phyloP scores from a whole-genome alignment of 2,888 invertebrate genomes.

The Plemyria rubiginata region DNA sequence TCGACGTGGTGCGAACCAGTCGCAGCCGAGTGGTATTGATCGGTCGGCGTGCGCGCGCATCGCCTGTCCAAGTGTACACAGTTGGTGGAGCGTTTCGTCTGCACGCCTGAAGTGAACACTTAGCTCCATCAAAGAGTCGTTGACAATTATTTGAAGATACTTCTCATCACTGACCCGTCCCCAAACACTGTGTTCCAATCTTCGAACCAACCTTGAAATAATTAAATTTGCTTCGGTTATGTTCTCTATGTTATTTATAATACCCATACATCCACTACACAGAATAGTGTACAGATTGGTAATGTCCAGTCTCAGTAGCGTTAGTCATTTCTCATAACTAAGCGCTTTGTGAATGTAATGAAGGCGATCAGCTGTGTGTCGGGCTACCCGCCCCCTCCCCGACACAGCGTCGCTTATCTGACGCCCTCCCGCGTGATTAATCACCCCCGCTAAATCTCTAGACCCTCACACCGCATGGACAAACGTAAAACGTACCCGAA shows the following conservation, averaged over 20 bases:
- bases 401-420: conserved; percentile 62
- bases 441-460: conserved; percentile 66
- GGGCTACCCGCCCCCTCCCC: conserved; percentile 44
- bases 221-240: not conserved
- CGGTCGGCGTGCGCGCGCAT: conserved; percentile 82
- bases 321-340: conserved; percentile 41
- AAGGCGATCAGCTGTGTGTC: conserved; percentile 60
- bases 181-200: conserved; percentile 9
- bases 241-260: not conserved
- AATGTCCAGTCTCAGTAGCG: conserved; percentile 30
- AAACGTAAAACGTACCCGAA: conserved; percentile 52
- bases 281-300: conserved; percentile 13
- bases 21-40: conserved; percentile 78
- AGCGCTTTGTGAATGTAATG: conserved; percentile 50
- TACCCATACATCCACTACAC: not conserved
- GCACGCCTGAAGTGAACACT: conserved; percentile 73
- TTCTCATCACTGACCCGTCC: conserved; percentile 15
- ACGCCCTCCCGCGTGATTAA: conserved; percentile 72
- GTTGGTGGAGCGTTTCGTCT: conserved; percentile 70
- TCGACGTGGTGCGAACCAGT: conserved; percentile 74
- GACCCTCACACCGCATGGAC: conserved; percentile 60
- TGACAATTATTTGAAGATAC: conserved; percentile 56
- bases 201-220: conserved; percentile 1
- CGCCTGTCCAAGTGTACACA: conserved; percentile 76
- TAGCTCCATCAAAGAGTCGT: conserved; percentile 68